These are phyloP conservation scores for Motacilla tschutschensis DNA, from an alignment of 2,113 vertebrate genomes.

Conservation along the genomic window DNA sequence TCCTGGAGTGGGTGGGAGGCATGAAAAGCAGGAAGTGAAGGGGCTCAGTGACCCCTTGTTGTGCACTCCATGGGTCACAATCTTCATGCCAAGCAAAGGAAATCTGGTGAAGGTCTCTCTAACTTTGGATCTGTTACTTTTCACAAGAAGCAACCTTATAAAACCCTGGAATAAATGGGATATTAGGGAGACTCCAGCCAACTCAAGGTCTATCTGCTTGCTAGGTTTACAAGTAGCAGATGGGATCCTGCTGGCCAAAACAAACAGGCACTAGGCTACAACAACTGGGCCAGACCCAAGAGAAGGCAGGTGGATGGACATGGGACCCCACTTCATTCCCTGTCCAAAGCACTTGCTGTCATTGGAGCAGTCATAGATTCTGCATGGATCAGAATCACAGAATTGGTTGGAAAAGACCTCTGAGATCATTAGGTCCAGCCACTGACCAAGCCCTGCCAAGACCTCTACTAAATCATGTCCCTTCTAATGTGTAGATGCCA, in stretches of 20 bases:
- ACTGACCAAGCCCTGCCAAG: background rate
- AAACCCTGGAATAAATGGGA: background rate
- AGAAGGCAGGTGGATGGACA: background rate
- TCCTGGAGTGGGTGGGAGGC: background rate
- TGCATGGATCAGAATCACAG: background rate
- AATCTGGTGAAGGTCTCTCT: background rate
- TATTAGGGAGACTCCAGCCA: background rate
- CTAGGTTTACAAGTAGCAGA: background rate
- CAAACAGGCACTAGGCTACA: background rate
- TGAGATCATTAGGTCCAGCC: background rate
- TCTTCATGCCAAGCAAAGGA: background rate
- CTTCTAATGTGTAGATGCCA: accelerated
- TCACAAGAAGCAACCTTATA: background rate
- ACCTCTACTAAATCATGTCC: background rate
- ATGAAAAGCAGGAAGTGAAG: background rate
- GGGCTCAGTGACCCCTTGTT: background rate
- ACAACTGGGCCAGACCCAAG: background rate
- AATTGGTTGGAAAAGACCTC: background rate
- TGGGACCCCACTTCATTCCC: background rate
- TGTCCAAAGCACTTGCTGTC: background rate
- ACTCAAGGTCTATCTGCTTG: background rate
- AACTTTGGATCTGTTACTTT: background rate
- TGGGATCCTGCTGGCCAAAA: background rate
- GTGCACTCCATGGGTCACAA: background rate
- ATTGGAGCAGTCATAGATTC: background rate